These are phyloP conservation scores for Drosophila engyochracea DNA, from an alignment of 2,888 invertebrate genomes.

Conservation along the genomic window DNA sequence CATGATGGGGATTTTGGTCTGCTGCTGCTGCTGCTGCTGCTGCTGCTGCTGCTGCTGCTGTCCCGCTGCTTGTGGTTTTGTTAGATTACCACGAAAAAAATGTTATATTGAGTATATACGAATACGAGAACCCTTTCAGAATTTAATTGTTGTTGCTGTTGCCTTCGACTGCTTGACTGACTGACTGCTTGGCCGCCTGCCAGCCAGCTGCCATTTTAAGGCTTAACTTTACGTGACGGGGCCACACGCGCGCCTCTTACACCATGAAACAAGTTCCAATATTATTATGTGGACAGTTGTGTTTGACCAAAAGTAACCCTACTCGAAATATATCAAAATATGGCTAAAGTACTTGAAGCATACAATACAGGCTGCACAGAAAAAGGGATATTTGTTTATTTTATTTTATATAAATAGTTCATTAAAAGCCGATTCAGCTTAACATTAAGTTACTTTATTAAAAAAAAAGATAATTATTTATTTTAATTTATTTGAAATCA, in stretches of 20 bases:
- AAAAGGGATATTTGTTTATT: not conserved
- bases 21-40: not conserved
- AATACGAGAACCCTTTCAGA: slow-evolving; percentile 70
- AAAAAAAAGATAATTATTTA: not conserved
- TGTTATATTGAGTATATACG: slow-evolving; percentile 23
- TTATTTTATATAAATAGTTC: too few species aligned
- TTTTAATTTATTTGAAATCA: not conserved
- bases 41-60: slow-evolving; percentile 1
- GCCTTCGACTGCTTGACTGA: not conserved
- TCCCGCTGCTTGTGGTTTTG: slow-evolving; percentile 57
- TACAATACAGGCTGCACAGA: not conserved
- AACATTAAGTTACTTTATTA: not conserved
- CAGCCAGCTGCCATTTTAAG: slow-evolving; percentile 64
- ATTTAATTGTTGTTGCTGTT: slow-evolving; percentile 67
- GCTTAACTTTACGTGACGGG: slow-evolving; percentile 74
- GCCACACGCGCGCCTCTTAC: slow-evolving; percentile 80
- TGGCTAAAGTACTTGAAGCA: not conserved
- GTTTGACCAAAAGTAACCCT: slow-evolving; percentile 39
- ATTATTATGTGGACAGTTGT: slow-evolving; percentile 27
- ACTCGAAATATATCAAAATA: not conserved
- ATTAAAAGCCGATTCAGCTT: too few species aligned
- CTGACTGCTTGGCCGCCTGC: slow-evolving; percentile 20
- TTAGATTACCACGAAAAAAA: slow-evolving; percentile 63
- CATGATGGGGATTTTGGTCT: slow-evolving; percentile 72
- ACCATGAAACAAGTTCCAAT: slow-evolving; percentile 32